Conservation (phyloP, 2,113 vertebrate genomes). For the Phylloscopus whistleri region DNA sequence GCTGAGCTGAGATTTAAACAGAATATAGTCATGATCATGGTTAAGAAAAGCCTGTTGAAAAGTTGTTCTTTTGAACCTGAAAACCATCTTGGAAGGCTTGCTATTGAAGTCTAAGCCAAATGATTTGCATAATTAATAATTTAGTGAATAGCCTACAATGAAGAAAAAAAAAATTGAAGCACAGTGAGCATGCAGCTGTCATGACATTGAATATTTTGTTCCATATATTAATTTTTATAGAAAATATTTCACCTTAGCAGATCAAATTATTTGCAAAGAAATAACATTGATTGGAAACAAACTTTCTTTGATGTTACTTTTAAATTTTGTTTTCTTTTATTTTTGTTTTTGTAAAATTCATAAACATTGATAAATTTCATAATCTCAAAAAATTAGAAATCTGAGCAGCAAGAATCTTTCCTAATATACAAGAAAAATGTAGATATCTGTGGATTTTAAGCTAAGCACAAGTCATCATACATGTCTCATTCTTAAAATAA, state of each 20-base stretch:
- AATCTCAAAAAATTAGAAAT: background rate
- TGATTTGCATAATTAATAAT: background rate
- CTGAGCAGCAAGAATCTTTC: background rate
- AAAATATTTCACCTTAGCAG: background rate
- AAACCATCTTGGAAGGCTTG: background rate
- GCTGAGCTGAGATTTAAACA: background rate
- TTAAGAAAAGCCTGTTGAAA: background rate
- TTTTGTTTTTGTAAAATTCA: background rate
- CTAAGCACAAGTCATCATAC: accelerated
- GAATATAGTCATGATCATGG: background rate
- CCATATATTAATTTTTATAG: background rate
- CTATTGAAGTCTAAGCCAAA: accelerated
- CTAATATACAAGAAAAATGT: background rate
- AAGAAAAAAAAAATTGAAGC: background rate
- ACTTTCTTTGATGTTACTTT: background rate
- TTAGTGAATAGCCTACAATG: background rate
- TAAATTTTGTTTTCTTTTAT: background rate
- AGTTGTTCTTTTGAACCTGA: background rate
- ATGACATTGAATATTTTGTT: background rate
- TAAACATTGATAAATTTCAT: background rate
- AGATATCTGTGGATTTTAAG: background rate
- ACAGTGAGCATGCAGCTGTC: background rate
- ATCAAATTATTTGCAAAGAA: background rate
- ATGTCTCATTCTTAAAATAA: background rate
- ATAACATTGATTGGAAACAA: background rate